A percentile compares a stretch with the other conserved stretches of the same genome.
These are phyloP conservation scores for Sogatella furcifera DNA, from an alignment of 1,140 invertebrate species.

Conservation along the genomic window DNA sequence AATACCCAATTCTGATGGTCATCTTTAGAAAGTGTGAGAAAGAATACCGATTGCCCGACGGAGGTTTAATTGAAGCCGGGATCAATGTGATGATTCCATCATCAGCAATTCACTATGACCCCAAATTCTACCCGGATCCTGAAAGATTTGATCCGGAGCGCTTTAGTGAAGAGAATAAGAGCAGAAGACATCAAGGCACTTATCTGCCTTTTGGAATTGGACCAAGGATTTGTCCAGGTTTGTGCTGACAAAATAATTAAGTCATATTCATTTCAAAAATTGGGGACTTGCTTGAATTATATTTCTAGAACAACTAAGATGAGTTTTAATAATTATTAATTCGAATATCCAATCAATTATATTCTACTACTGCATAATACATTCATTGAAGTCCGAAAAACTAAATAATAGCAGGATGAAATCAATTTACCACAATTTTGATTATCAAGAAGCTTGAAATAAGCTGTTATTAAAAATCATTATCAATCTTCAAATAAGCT, in stretches of 20 bases:
- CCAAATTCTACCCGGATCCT: conserved; percentile 54
- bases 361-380: no score
- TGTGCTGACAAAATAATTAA: conserved; percentile 4
- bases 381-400: no score
- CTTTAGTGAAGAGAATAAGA: conserved; percentile 42
- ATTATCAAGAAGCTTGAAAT: no score
- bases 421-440: no score
- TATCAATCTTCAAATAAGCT: no score
- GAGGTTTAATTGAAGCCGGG: conserved; percentile 33
- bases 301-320: no score
- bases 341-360: no score
- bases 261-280: no score
- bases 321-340: no score
- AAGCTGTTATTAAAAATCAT: no score
- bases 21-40: conserved; percentile 14
- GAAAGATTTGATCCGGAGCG: conserved; percentile 60
- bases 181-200: conserved; percentile 30
- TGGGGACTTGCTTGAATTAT: no score
- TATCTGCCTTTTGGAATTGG: conserved; percentile 53
- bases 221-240: conserved; percentile 49
- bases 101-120: conserved; percentile 46
- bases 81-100: conserved; percentile 43
- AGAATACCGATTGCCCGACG: conserved; percentile 14
- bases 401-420: no score
- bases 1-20: conserved; percentile 18